Evolutionary conservation across 1,140 invertebrate species (phyloP), one percentile per base, ranked within the genome.

Genomic region (Aricia agestis): DNA sequence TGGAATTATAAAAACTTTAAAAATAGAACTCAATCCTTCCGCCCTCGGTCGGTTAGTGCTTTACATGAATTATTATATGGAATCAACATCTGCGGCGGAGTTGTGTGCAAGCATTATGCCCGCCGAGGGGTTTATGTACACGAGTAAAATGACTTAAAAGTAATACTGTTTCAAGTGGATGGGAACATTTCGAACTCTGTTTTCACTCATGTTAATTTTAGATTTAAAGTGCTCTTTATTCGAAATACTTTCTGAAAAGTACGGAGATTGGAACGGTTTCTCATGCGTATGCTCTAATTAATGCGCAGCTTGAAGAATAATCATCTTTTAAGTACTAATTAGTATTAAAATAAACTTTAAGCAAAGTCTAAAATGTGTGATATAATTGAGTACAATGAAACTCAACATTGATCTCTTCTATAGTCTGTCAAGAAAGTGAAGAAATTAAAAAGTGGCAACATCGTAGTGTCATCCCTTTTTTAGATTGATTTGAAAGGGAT

Each of bases 1-100:
- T 86, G 87, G 83, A 86, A 89, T 89, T 89, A 89, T 89, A 87
- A 87, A 87, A 59, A 86, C 81, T 86, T 89, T 88, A 86, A 87
- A 91, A 91, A 91, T 90, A 90, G 87, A 90, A 91, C 82, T 82
- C 86, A 89, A 90, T 89, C 86, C 89, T 90, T 91, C 86, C 89
- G 85, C 86, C 89, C 87, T 90, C 86, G 82, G 85, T 82, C 85
- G 82, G 82, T 86, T 89, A 84, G 87, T 85, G 85, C 85, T 91
- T 91, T 91, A 91, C 89, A 91, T 91, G 89, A 91, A 90, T 91
- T 90, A 91, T 91, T 91, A 90, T 90, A 91, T 90, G 87, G 86
- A 89, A 91, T 91, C 87, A 89, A 86, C 89, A 90, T 91, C 89
- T 91, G 89, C 86, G 82, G 78, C 78, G 69, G 66, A 68, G 69